Base-by-base conservation (phyloP, 2,888 invertebrate species). In the Rhorus exstirpatorius region DNA sequence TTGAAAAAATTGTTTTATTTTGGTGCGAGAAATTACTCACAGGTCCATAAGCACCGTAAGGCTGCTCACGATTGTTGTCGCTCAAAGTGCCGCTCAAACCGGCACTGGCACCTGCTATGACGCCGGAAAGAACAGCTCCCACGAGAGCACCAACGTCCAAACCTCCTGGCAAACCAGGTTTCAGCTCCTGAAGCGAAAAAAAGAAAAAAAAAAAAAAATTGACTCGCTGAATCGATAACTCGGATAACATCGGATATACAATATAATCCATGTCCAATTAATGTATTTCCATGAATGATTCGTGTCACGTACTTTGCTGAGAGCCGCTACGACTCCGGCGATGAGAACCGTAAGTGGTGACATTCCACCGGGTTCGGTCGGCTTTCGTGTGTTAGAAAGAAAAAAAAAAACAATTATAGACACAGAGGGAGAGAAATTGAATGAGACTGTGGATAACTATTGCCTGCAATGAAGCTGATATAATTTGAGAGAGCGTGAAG, bases 71-170 rank as follows among this genome's bases (percentile, higher is more conserved):
- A 17, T 70, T 17, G 6, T 35, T 41, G 0, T n/a, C 63, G 46
- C 75, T 71, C 44, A 58, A 72, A 21, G 60, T 79, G 1, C 86
- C 87, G 35, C 90, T 92, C 0, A 91, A 83, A 8, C 91, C 92
- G 1, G 90, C 90, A 63, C 92, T 93, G 0, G 91, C 84, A 0
- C 93, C 93, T 3, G 91, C 87, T 4, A 91, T 74, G 1, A 88
- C 84, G n/a, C 93, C 92, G 2, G 91, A 87, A 7, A 92, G 84
- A 12, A 93, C 81, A 1, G 91, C 88, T 24, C 88, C 87, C 8
- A 93, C 86, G 1, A 93, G 67, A 2, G 87, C 85, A 1, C 89
- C 88, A 0, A 92, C 4, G 70, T 93, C 92, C 0, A 90, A 87
- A 8, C 86, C 85, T 12, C 86, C 86, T 1, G 86, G 85, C 6